Percentiles rank a stretch among this genome's conserved stretches.
Conservation (phyloP, 2,113 vertebrate genomes). For the Amphiprion ocellaris region DNA sequence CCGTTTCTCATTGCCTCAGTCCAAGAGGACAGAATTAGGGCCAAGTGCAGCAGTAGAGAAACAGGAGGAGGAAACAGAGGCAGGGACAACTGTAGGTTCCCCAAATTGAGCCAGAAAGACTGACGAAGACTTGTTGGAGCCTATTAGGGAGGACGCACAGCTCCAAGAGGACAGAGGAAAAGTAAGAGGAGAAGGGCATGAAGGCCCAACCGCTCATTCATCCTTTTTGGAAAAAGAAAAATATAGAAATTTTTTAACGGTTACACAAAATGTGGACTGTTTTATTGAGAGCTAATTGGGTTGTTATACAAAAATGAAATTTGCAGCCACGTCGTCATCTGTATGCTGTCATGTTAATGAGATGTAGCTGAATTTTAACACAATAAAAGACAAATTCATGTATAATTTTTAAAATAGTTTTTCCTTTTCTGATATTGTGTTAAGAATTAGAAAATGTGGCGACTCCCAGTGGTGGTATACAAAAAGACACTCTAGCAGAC, state of each 20-base stretch:
- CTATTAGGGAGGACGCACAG: conserved; percentile 25
- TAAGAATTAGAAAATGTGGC: conserved; percentile 13
- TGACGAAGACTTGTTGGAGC: conserved; percentile 48
- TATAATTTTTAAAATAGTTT: no score
- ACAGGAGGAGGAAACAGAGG: conserved; percentile 67
- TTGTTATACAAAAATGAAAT: conserved; percentile 12
- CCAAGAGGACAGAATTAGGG: conserved; percentile 48
- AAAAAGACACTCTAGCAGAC: no score
- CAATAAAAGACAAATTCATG: no score
- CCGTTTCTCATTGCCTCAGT: conserved; percentile 51
- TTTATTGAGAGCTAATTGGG: not conserved
- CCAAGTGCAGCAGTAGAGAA: conserved; percentile 58
- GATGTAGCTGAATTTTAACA: no score
- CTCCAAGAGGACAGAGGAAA: conserved; percentile 29
- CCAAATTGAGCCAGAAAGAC: conserved; percentile 37
- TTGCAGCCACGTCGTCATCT: not conserved
- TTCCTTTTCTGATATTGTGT: no score
- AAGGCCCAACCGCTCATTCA: not conserved
- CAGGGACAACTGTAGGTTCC: conserved; percentile 57
- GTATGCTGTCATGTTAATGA: no score
- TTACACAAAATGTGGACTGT: not conserved
- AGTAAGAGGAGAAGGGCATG: conserved; percentile 17
- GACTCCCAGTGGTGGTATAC: conserved; percentile 19
- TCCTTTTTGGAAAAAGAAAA: conserved; percentile 1
- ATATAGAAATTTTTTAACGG: no score